Percentiles rank a stretch among this genome's conserved stretches.
Evolutionary conservation across 2,888 invertebrate genomes (phyloP).

Genomic region (Pomacea canaliculata): DNA sequence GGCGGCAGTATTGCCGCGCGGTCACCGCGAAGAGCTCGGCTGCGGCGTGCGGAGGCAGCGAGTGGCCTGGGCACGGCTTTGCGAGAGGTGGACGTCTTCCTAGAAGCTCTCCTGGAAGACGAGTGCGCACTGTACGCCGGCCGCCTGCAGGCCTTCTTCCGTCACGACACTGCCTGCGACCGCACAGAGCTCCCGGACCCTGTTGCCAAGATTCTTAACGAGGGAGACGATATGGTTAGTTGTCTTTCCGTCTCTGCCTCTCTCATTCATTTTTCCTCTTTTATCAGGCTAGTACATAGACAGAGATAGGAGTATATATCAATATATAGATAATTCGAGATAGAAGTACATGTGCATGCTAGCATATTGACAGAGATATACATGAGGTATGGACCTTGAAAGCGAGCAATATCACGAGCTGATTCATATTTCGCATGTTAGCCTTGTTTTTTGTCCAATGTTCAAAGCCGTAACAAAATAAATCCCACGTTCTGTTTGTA

Average conservation of each 20-base stretch:
- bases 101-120: conserved; percentile 44
- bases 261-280: background rate
- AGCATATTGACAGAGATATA: too few relatives aligned
- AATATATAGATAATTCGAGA: too few relatives aligned
- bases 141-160: conserved; percentile 26
- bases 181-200: conserved; percentile 34
- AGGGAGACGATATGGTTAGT: conserved; percentile 46
- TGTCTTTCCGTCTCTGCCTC: background rate
- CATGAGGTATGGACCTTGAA: too few relatives aligned
- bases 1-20: background rate
- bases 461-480: too few relatives aligned
- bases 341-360: too few relatives aligned
- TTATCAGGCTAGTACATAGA: background rate
- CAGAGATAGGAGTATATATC: too few relatives aligned
- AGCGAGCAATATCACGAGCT: too few relatives aligned
- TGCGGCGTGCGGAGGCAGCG: background rate
- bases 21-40: background rate
- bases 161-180: conserved; percentile 4
- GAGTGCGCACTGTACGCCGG: conserved; percentile 44
- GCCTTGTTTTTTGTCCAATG: too few relatives aligned
- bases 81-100: conserved; percentile 8
- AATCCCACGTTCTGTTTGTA: too few relatives aligned
- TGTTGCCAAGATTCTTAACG: conserved; percentile 37
- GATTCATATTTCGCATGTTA: too few relatives aligned
- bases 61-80: background rate